Conservation (phyloP, 2,888 invertebrate genomes). For the Rhagium mordax region DNA sequence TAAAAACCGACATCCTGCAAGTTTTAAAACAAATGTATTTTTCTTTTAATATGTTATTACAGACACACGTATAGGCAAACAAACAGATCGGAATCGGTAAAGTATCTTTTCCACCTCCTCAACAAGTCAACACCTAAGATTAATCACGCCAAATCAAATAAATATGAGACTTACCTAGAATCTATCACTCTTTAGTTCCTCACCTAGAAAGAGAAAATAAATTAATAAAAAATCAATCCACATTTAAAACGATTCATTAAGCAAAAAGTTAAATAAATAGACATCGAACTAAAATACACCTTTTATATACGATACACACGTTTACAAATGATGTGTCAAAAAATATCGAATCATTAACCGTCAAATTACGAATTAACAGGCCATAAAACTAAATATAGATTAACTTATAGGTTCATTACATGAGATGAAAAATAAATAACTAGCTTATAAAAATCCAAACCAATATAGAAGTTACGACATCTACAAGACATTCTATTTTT, state of each 20-base stretch:
- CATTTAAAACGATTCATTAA: neutral
- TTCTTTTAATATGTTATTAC: no score
- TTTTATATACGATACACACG: no score
- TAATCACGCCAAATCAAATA: no score
- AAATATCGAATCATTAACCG: conserved; percentile 36
- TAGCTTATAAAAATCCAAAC: conserved; percentile 53
- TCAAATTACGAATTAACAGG: conserved; percentile 53
- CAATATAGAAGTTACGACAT: conserved; percentile 57
- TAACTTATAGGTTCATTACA: conserved; percentile 52
- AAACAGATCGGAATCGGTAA: no score
- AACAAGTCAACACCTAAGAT: no score
- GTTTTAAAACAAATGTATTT: no score
- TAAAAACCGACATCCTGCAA: no score
- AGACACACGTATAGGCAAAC: no score
- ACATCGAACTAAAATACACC: neutral
- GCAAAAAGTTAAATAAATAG: neutral
- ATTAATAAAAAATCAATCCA: neutral
- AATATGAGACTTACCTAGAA: neutral
- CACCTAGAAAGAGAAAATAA: neutral
- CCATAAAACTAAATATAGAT: conserved; percentile 55
- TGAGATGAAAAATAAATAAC: conserved; percentile 56
- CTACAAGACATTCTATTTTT: conserved; percentile 55
- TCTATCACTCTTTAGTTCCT: neutral
- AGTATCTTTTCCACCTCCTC: no score
- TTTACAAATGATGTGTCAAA: conserved; percentile 4